Base-by-base conservation (phyloP, 2,113 vertebrate genomes). In the Caranx melampygus region DNA sequence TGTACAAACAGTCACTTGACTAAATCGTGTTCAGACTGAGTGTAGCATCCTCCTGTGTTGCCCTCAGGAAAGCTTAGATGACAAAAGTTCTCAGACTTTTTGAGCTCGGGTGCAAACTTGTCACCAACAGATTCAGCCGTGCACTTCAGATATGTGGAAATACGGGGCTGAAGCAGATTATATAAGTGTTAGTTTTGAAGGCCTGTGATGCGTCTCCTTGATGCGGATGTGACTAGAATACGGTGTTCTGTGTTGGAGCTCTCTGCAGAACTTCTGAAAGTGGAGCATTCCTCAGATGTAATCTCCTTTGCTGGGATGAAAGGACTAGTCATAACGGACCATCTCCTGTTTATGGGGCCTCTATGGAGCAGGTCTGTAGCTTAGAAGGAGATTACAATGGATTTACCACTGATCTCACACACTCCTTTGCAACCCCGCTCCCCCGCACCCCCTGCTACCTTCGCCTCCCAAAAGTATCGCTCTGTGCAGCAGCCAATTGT, bases 381-480 rank as follows among this genome's bases (percentile, higher is more conserved):
- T 95, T 94, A 95, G 90, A 75, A 70, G 86, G 91, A 94, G 93
- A 94, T 95, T 95, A 95, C 84, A 93, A 85, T 87, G 94, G 91
- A 84, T 94, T 95, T 94, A 93, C 51, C 49, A 80, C 83, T 91
- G 89, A 95, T 94, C 93, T 93, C 87, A 75, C 82, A 84, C 88
- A 84, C 87, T 89, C 78, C 78, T 88, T 91, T 90, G 90, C 92
- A 92, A 92, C 89, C 33, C 55, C 72, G 37, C 47, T 13, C 51
- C 20, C 21, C 57, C 35, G 40, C 34, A 5, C 49, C 35, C 45
- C 18, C 70, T 7, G 37, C 81, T 78, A 70, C 75, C 73, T 83
- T 75, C 61, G 77, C 62, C 80, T 82, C 84, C 68, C 79, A 75
- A 86, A 92, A 84, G 84, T 81, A 84, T 63, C 59, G 13, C 74